phyloP scores from a whole-genome alignment of 2,888 invertebrate species.

The Tromatobia lineatoria region DNA sequence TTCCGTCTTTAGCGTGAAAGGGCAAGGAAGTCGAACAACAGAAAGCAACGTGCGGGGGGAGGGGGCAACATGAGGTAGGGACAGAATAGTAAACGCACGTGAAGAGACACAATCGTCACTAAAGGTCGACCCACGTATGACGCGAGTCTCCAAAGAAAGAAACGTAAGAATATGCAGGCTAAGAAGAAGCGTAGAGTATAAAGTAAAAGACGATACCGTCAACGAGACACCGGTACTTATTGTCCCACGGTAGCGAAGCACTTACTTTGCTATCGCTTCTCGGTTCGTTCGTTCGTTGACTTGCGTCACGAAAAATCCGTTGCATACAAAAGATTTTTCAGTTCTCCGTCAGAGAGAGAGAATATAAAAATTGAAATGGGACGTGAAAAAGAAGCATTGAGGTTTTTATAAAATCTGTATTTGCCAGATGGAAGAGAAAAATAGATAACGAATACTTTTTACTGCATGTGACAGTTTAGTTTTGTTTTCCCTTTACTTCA shows the following conservation, averaged over 20 bases:
- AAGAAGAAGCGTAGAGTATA: conserved; percentile 21
- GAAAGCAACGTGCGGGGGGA: conserved; percentile 18
- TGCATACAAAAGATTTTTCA: conserved; percentile 48
- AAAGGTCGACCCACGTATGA: conserved; percentile 29
- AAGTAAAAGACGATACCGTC: conserved; percentile 53
- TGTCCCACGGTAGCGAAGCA: conserved; percentile 26
- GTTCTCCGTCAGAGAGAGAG: neutral
- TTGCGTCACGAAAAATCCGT: conserved; percentile 24
- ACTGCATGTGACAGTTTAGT: too few relatives aligned
- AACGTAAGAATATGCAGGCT: conserved; percentile 33
- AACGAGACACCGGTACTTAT: conserved; percentile 41
- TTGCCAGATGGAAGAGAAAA: too few relatives aligned
- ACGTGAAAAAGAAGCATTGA: too few relatives aligned
- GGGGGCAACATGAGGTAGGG: neutral
- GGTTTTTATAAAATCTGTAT: neutral
- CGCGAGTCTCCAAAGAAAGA: conserved; percentile 42
- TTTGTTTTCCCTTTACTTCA: too few relatives aligned
- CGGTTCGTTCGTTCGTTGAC: neutral
- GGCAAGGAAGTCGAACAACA: conserved; percentile 18
- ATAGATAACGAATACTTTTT: too few relatives aligned
- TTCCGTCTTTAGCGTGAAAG: neutral
- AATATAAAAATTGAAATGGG: too few relatives aligned
- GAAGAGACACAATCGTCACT: conserved; percentile 54
- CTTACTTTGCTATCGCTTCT: conserved; percentile 24
- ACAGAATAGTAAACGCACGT: conserved; percentile 30